Conservation (phyloP, 2,113 vertebrate genomes). For the Podiceps cristatus region DNA sequence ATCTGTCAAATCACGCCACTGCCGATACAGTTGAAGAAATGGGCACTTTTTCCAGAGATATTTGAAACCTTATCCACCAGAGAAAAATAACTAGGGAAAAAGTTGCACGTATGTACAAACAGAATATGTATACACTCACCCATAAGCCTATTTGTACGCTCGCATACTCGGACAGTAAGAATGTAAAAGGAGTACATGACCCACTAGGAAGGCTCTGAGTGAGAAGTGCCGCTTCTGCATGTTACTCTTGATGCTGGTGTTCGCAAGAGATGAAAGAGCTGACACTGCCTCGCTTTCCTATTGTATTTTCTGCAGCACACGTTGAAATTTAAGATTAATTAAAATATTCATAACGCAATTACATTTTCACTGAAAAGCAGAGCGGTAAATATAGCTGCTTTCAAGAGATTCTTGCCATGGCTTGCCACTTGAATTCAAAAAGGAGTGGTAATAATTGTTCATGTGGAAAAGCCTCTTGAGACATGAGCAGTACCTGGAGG, state of each 20-base stretch:
- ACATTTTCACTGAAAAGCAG: not conserved
- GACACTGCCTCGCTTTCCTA: not conserved
- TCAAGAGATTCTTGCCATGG: slow-evolving; percentile 68
- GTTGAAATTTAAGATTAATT: not conserved
- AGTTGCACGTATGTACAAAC: not conserved
- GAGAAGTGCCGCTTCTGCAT: not conserved
- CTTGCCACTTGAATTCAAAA: slow-evolving; percentile 71
- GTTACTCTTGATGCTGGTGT: not conserved
- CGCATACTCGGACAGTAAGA: not conserved
- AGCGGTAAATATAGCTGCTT: slow-evolving; percentile 47
- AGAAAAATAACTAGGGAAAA: not conserved
- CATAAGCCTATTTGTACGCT: not conserved
- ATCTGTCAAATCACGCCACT: not conserved
- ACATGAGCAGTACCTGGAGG: slow-evolving; percentile 83
- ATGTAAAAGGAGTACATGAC: not conserved
- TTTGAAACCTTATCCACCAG: not conserved
- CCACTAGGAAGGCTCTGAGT: not conserved
- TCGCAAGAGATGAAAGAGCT: not conserved
- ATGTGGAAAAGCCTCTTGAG: slow-evolving; percentile 81
- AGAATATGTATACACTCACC: not conserved
- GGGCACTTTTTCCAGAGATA: not conserved
- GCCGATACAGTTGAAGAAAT: not conserved
- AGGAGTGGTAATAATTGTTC: slow-evolving; percentile 75
- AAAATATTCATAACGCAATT: not conserved
- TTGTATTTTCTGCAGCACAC: not conserved